Base-by-base conservation (phyloP, 1,140 invertebrate genomes). In the Lordiphosa clarofinis region DNA sequence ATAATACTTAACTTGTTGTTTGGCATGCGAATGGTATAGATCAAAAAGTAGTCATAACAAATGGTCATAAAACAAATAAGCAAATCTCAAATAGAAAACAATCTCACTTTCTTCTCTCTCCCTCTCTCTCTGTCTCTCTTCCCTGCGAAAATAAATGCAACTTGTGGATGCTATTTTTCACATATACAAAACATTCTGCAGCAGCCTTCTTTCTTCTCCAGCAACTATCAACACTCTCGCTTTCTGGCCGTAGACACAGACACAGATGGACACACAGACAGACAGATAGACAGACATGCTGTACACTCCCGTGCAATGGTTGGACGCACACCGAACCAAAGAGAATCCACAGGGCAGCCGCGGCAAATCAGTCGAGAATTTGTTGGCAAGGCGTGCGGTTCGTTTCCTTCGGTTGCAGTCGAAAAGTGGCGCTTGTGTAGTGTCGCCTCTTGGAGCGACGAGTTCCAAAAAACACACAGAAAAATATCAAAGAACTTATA, bases 351-450 rank as follows among this genome's bases (percentile, higher is more conserved):
- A 39, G 28, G 46, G 48, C 38, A 55, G 63, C 64, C 31, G 49
- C 37, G 53, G 43, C 52, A 56, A 48, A 62, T 84, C 79, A 84
- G 64, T 84, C 56, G 71, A 73, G 73, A 73, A 60, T 73, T 68
- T 61, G 65, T 69, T 63, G 60, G 56, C 73, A 70, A 43, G 49
- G 48, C 79, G 79, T 78, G 58, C 48, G 73, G 79, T 82, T 84
- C 69, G 64, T 62, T 69, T 33, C 24, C 8, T 56, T 70, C 67
- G 11, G 52, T 54, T 50, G 55, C 50, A 58, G 37, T 59, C 58
- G 49, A 13, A 31, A 40, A 38, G 56, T 57, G 55, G 52, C 67
- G 72, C 43, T 67, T 40, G 33, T 56, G 48, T 33, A 50, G n/a
- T n/a, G 50, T 62, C 48, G 73, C 63, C 63, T 60, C 50, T 84